Evolutionary conservation across 2,113 vertebrate species (phyloP), one percentile per base, ranked within the genome.

Genomic region (Cyphomyrus plagiostoma): DNA sequence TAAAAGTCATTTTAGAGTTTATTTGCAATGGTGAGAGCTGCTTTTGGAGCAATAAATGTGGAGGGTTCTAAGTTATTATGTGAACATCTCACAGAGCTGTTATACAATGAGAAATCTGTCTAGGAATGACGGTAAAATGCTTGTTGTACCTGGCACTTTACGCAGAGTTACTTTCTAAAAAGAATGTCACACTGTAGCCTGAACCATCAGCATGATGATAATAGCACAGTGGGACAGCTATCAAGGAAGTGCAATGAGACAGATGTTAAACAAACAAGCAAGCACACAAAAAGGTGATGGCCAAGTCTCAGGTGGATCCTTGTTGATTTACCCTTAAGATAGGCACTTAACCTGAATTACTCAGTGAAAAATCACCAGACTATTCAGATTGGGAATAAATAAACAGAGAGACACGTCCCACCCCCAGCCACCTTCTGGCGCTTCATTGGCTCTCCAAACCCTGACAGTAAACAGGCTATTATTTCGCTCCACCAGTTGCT

Each of bases 1-100:
- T 95, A 92, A 91, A 70, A 90, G 89, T 93, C 91, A 92, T 93
- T 94, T 93, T 91, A 91, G 89, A 89, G 83, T 88, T 93, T 92
- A 90, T 89, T 62, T 23, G 10, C 11, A 90, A 52, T 52, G 39
- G 90, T 89, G 45, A 88, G 21, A 39, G 9, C 5, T 5, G 2
- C 66, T 30, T 42, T 80, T 80, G 35, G 74, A 80, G 74, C 15
- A 80, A 39, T 80, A 80, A 15, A 80, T 42, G 35, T 42, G 35
- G 35, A 0, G 4, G 15, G 35, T 35, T 39, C 74, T 42, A 42
- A 80, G 74, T 39, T 88, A 90, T 91, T 92, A 90, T 82, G 49
- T 19, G 84, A 56, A 83, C 92, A 90, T 93, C 92, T 92, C 90
- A 93, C 93, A 88, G 70, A n/a, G 89, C 88, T 90, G 62, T 70